Base-by-base conservation (phyloP, 2,113 vertebrate genomes). In the Etheostoma cragini region DNA sequence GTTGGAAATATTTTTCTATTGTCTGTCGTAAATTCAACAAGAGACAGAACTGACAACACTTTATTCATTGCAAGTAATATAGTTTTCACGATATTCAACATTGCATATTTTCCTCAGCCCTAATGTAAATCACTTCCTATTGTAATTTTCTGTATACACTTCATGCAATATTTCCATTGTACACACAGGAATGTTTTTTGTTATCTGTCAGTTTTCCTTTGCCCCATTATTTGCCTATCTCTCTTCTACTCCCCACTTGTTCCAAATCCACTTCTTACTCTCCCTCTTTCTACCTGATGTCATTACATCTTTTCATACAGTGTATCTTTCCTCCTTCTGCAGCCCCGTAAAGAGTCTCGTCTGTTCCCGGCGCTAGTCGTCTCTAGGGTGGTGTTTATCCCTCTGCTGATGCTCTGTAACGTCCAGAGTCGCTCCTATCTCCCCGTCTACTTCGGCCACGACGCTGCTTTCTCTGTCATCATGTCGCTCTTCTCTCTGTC, bases 401-500 rank as follows among this genome's bases (percentile, higher is more conserved):
- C 97, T 0, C 94, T 97, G 86, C 94, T 98, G 83, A 96, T 98
- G 95, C 80, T 97, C 57, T 98, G 96, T 62, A 96, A 97, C 17
- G 94, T 96, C n/a, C 92, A 95, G 26, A 5, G 15, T 1, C 92
- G 94, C 13, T 17, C 46, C 53, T 78, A 71, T 64, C 93, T 96
- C n/a, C 95, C 96, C 0, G 84, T 94, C 24, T 58, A 91, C 21
- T 97, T 98, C 90, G 0, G 42, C 0, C 94, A 96, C 30, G 97
- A 98, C 0, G 89, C 65, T 3, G 88, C 70, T 0, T 98, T 98
- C 85, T 53, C 93, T 33, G 5, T 67, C 24, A 95, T 98, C 91
- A 97, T 98, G 97, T 17, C 87, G 2, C 47, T 96, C 6, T 97
- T 98, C 67, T 95, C 97, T 0, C 0, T 96, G 62, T 95, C 95